Evolutionary conservation across 1,140 invertebrate genomes (phyloP), one percentile per base, ranked within the genome.

Genomic region (Streblospio benedicti): DNA sequence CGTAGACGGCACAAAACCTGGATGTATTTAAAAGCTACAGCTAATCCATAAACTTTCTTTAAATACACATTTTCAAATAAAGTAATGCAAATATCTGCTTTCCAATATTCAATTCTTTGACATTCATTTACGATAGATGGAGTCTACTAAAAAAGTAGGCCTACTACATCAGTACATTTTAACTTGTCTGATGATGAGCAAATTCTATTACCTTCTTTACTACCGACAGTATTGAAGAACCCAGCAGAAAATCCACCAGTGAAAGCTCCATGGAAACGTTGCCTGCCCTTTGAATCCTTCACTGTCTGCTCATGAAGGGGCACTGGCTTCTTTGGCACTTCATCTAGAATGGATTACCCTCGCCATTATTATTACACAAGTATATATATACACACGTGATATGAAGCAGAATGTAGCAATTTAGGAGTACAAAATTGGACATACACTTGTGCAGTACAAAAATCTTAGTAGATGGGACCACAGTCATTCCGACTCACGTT

Each of bases 191-290:
- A n/a, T n/a, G n/a, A n/a, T n/a, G n/a, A n/a, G n/a, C n/a, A n/a
- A n/a, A n/a, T n/a, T n/a, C n/a, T 14, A 47, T 57, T 61, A 81
- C 80, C 97, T 84, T 98, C 93, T 63, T 89, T 84, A 0, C 92
- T 88, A 0, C 93, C 96, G 51, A 98, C 96, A 5, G 92, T 90
- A 72, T 99, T 99, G 70, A 89, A 97, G 74, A 91, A 97, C 1
- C 97, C 97, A 30, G 97, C 96, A 44, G 93, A 95, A 73, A 99
- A 99, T 2, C 96, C 97, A 1, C 97, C 96, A 4, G 95, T 99
- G 74, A 99, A 99, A 0, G 96, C 96, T 35, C 97, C 97, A 81
- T 99, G 97, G 77, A 99, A 99, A 67, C 97, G 77, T 28, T 91
- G 80, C 66, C 90, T 81, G 1, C 94, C 95, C 76, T 91, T 85